Percentiles rank a stretch among this genome's conserved stretches.
These are phyloP conservation scores for Nyctalus aviator DNA, from an alignment of 2,797 vertebrate genomes.

Conservation along the genomic window DNA sequence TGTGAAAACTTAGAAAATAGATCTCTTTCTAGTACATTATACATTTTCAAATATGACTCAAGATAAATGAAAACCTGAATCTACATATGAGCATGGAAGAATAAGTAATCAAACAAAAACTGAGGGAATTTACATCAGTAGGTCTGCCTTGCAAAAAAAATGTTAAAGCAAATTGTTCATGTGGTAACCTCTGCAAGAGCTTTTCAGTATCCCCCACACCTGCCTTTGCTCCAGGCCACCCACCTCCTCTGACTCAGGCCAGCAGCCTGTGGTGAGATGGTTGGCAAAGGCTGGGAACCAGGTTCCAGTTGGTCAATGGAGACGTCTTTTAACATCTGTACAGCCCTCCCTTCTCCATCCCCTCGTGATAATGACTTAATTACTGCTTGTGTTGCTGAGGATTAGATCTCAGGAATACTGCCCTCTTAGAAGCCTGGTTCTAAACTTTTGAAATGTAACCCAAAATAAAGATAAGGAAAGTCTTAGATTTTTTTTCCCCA, in stretches of 20 bases:
- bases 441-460: slow-evolving; percentile 25
- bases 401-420: background rate
- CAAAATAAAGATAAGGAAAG: slow-evolving; percentile 27
- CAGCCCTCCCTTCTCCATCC: background rate
- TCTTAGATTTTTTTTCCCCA: slow-evolving; percentile 22
- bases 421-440: background rate
- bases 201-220: background rate
- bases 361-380: background rate
- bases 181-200: background rate
- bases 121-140: background rate
- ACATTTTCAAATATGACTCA: slow-evolving; percentile 18
- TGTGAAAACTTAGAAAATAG: background rate
- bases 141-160: background rate
- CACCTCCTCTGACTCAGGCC: background rate
- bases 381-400: background rate
- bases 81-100: background rate
- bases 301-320: background rate
- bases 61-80: background rate
- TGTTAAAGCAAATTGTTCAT: background rate
- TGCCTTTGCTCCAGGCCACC: background rate
- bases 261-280: background rate
- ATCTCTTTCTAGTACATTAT: background rate
- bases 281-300: background rate
- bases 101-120: slow-evolving; percentile 15
- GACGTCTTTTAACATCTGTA: background rate